Evolutionary conservation across 35 echinoderm and acorn worm species (phyloP).

Genomic region (Amphiura filiformis): DNA sequence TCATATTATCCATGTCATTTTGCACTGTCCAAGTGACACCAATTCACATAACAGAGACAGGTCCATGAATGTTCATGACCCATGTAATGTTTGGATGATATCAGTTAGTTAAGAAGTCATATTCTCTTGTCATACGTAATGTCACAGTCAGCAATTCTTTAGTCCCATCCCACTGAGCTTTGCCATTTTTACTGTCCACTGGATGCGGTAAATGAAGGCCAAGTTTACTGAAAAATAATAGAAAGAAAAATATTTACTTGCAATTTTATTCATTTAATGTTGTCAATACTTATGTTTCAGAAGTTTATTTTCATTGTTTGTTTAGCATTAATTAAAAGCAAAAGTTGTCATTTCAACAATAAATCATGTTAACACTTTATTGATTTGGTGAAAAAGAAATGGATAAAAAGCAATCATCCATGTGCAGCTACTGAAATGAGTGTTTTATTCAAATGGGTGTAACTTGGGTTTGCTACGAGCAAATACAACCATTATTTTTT

Average conservation of each 20-base stretch:
- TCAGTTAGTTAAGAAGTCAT: constrained; percentile 85
- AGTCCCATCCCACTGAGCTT: constrained; percentile 80
- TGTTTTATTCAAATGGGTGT: too few relatives aligned
- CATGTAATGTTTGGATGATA: too few relatives aligned
- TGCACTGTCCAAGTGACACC: too few relatives aligned
- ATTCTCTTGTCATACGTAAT: constrained; percentile 80
- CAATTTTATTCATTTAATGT: too few relatives aligned
- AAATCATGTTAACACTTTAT: too few relatives aligned
- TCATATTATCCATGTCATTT: too few relatives aligned
- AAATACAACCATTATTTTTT: not conserved
- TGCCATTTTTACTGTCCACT: constrained; percentile 93
- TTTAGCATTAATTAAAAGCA: not conserved
- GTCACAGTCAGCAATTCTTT: constrained; percentile 86
- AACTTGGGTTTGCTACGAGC: too few relatives aligned
- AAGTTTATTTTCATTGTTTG: not conserved
- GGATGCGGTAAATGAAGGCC: constrained; percentile 95
- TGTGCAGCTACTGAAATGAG: too few relatives aligned
- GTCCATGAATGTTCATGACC: too few relatives aligned
- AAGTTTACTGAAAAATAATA: constrained; percentile 72
- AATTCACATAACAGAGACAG: too few relatives aligned
- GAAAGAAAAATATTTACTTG: too few relatives aligned
- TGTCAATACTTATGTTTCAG: not conserved
- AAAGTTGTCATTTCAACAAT: too few relatives aligned
- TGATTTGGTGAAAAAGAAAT: not conserved
- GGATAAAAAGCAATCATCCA: not conserved